Evolutionary conservation across 1,140 invertebrate genomes (phyloP).

Genomic region (Drosophila kepulauana): DNA sequence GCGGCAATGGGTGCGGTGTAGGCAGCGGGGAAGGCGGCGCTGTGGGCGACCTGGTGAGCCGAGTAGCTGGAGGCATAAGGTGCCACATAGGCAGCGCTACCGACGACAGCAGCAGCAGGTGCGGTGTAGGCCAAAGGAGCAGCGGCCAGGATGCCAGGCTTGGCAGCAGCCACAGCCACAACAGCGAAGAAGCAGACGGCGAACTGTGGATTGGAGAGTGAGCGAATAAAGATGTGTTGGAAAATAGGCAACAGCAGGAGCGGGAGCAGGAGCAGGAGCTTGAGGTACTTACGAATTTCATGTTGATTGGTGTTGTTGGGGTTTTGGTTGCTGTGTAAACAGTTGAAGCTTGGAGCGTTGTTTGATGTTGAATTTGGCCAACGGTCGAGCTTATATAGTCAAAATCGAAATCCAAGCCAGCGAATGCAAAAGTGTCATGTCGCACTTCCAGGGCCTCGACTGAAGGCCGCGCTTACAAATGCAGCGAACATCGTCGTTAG

Average conservation of each 20-base stretch:
- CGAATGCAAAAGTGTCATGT: constrained; percentile 16
- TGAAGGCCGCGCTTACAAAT: constrained; percentile 71
- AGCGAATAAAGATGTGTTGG: background rate
- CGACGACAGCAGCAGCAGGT: constrained; percentile 68
- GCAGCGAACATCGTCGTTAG: constrained; percentile 58
- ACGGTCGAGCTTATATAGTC: constrained; percentile 56
- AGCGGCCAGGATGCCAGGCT: constrained; percentile 65
- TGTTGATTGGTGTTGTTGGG: constrained; percentile 59
- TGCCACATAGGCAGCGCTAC: constrained; percentile 85
- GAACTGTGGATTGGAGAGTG: constrained; percentile 44
- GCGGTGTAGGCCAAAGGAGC: constrained; percentile 85
- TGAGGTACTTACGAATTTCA: constrained; percentile 79
- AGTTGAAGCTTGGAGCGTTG: constrained; percentile 69
- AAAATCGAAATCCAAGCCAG: background rate
- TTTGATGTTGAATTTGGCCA: constrained; percentile 54
- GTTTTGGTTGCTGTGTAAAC: constrained; percentile 36
- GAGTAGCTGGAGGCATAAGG: constrained; percentile 83
- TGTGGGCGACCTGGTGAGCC: constrained; percentile 58
- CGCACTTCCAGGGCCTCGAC: constrained; percentile 36
- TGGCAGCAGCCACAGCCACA: constrained; percentile 71
- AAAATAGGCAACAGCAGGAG: background rate
- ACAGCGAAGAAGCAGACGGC: constrained; percentile 79
- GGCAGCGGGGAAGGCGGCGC: constrained; percentile 73
- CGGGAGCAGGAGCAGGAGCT: too few relatives aligned
- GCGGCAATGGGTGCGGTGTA: constrained; percentile 62